Conservation (phyloP, 2,113 vertebrate genomes). For the Mastomys natalensis region DNA sequence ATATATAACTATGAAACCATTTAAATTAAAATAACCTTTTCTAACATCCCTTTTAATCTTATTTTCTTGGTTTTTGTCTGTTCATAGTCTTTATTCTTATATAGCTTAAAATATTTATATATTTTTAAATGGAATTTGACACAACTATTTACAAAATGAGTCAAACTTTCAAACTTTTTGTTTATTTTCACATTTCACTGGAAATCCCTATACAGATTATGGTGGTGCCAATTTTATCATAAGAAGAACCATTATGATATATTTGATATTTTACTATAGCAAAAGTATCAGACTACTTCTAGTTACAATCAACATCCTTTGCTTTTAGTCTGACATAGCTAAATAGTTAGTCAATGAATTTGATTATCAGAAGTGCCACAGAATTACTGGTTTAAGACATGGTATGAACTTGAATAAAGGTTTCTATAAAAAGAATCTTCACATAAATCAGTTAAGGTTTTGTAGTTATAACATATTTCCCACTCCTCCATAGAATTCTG, state of each 20-base stretch:
- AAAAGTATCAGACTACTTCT: neutral
- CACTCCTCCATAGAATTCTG: neutral
- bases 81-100: neutral
- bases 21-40: neutral
- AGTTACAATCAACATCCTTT: neutral
- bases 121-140: neutral
- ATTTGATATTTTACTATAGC: conserved; percentile 11
- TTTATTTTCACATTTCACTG: neutral
- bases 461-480: neutral
- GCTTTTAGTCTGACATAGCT: neutral
- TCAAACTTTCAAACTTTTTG: neutral
- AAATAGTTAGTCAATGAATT: neutral
- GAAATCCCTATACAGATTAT: neutral
- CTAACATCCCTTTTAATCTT: neutral
- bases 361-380: neutral
- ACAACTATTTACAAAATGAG: neutral
- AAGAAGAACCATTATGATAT: neutral
- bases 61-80: neutral
- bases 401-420: neutral
- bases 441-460: neutral
- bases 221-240: conserved; percentile 25
- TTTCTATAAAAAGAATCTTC: conserved; percentile 6
- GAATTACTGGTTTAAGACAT: neutral
- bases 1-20: neutral
- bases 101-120: neutral